Conservation (phyloP, 2,113 vertebrate genomes). For the Euleptes europaea region DNA sequence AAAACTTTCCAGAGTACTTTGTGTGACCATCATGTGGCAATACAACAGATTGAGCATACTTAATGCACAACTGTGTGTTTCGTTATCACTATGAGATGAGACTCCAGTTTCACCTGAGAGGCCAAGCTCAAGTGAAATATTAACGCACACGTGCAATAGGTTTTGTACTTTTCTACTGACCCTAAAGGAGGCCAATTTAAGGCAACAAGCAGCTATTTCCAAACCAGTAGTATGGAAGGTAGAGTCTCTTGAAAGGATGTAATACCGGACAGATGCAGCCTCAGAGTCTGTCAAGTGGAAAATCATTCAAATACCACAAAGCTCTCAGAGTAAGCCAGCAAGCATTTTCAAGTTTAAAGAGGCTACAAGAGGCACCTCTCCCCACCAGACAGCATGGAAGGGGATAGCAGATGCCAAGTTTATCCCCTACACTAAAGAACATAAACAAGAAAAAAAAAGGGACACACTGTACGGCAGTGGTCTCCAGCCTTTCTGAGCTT, state of each 20-base stretch:
- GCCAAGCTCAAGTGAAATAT: not conserved
- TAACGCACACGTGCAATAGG: not conserved
- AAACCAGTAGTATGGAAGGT: not conserved
- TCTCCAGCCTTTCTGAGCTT: too few species aligned
- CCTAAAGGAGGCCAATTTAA: not conserved
- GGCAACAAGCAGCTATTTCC: not conserved
- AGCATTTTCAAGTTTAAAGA: not conserved
- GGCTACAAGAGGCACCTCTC: not conserved
- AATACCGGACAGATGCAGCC: not conserved
- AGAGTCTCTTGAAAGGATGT: not conserved
- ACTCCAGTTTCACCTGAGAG: not conserved
- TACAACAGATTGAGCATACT: constrained; percentile 35
- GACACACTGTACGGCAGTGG: too few species aligned
- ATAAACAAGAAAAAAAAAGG: not conserved
- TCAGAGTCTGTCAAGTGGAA: not conserved
- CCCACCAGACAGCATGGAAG: not conserved
- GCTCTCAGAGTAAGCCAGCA: too few species aligned
- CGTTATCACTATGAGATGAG: not conserved
- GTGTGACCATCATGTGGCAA: not conserved
- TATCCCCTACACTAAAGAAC: not conserved
- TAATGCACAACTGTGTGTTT: not conserved
- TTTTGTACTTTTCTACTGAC: not conserved
- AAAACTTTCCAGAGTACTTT: constrained; percentile 34
- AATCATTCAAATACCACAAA: not conserved
- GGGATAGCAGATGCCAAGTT: not conserved